phyloP scores from a whole-genome alignment of 2,888 invertebrate genomes.

The Anoplius nigerrimus region DNA sequence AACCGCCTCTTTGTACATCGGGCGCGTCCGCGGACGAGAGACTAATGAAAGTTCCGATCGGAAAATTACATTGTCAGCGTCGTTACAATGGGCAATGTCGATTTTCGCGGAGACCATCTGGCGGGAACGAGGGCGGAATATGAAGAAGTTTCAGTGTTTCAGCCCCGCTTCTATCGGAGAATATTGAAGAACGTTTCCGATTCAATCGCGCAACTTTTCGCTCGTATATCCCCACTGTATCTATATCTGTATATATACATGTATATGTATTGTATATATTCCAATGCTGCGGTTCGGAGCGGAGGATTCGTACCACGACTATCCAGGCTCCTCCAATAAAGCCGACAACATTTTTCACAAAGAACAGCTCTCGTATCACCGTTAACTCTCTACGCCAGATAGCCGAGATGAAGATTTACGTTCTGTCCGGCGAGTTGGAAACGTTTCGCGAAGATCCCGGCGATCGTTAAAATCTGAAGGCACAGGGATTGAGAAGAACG shows the following conservation, averaged over 20 bases:
- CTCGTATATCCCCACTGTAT: conserved; percentile 13
- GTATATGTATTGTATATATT: conserved; percentile 14
- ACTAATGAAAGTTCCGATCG: too few species aligned
- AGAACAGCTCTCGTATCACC: conserved; percentile 19
- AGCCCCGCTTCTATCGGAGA: conserved; percentile 25
- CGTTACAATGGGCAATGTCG: too few species aligned
- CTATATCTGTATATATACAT: too few species aligned
- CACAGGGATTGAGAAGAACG: background rate
- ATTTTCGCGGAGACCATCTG: too few species aligned
- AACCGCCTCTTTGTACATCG: too few species aligned
- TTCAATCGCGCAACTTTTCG: conserved; percentile 32
- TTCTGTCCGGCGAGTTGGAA: conserved; percentile 19
- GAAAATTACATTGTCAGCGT: too few species aligned
- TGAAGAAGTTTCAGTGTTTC: conserved; percentile 18
- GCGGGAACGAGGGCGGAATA: background rate
- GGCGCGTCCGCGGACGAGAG: too few species aligned
- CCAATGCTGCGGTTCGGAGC: conserved; percentile 21
- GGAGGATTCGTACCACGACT: conserved; percentile 29
- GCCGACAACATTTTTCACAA: conserved; percentile 27
- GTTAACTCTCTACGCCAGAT: conserved; percentile 19
- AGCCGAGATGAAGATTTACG: conserved; percentile 19
- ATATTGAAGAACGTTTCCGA: conserved; percentile 42
- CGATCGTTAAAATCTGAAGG: conserved; percentile 4
- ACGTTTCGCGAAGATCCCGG: conserved; percentile 3
- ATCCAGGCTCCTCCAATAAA: conserved; percentile 27